Evolutionary conservation across 2,113 vertebrate genomes (phyloP).

Genomic region (Montifringilla adamsi): DNA sequence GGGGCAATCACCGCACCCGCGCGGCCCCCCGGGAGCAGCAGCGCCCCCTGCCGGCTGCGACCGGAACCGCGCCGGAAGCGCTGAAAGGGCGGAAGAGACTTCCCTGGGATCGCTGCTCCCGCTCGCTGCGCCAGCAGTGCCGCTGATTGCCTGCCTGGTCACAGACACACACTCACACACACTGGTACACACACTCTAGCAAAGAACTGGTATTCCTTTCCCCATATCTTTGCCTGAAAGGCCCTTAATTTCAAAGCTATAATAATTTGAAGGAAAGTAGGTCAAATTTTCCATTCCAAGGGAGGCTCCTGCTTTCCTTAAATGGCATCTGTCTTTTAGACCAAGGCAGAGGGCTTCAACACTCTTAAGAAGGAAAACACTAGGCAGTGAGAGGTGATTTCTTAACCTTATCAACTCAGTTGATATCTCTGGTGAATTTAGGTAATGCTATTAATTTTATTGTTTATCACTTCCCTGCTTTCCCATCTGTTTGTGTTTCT

Average conservation of each 20-base stretch:
- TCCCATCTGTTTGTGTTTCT: not conserved
- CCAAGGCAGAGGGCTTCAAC: not conserved
- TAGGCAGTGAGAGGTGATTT: not conserved
- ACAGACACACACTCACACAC: not conserved
- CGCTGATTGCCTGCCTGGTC: accelerated
- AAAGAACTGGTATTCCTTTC: not conserved
- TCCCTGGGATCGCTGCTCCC: not conserved
- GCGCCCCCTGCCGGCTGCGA: not conserved
- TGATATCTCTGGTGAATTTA: not conserved
- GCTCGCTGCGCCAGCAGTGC: accelerated
- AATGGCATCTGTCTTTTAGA: not conserved
- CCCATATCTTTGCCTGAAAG: not conserved
- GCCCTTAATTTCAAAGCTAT: not conserved
- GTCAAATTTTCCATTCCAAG: not conserved
- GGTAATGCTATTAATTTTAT: not conserved
- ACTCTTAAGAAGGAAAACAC: not conserved
- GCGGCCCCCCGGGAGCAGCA: not conserved
- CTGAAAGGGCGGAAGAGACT: accelerated
- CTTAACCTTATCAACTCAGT: not conserved
- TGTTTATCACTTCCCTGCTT: not conserved
- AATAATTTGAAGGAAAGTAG: not conserved
- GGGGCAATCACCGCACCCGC: not conserved
- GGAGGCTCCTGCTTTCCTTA: not conserved
- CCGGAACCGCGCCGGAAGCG: too few relatives aligned
- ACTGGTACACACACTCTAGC: too few relatives aligned